Base-by-base conservation (phyloP, 2,888 invertebrate genomes). In the Drosophila koepferae region DNA sequence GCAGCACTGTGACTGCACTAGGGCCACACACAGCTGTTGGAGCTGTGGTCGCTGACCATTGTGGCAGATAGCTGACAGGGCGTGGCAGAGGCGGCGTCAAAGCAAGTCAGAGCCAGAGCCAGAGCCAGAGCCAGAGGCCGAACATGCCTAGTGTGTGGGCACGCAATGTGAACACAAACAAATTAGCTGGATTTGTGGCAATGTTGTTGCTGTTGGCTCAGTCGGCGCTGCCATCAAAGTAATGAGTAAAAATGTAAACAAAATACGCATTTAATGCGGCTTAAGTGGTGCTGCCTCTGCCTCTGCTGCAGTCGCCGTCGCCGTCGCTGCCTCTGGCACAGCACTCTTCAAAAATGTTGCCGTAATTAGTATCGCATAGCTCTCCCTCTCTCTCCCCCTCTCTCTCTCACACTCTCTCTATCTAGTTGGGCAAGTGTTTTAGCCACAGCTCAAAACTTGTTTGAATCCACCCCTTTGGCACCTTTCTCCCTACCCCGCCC, bases 191-290 rank as follows among this genome's bases (percentile, higher is more conserved):
- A 80, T 80, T 72, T 81, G 63, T 62, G 74, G 59, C 40, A 55
- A 69, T 64, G 43, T 34, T 56, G 51, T 23, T 41, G 18, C 49
- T 51, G 18, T 49, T 6, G 38, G 38, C 18, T 62, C 49, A 51
- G 18, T 34, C 34, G 51, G 10, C 18, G 49, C 60, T 44, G 63
- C 46, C 65, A 61, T 62, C 63, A 69, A 49, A 41, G 67, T 64
- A 74, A 71, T 68, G 70, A 74, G 81, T 69, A 80, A 63, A 81
- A 79, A 70, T 86, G 85, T 80, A 70, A 86, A 86, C 86, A 77
- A 81, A 85, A 83, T 82, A 77, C 75, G 59, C 65, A 77, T 71
- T 68, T 83, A 83, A 88, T 81, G 77, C 83, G 80, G 80, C 85
- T 84, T 86, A 86, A 86, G 72, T 79, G 84, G 41, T 31, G 0